Evolutionary conservation across 2,888 invertebrate genomes (phyloP).

Genomic region (Caenorhabditis angaria): DNA sequence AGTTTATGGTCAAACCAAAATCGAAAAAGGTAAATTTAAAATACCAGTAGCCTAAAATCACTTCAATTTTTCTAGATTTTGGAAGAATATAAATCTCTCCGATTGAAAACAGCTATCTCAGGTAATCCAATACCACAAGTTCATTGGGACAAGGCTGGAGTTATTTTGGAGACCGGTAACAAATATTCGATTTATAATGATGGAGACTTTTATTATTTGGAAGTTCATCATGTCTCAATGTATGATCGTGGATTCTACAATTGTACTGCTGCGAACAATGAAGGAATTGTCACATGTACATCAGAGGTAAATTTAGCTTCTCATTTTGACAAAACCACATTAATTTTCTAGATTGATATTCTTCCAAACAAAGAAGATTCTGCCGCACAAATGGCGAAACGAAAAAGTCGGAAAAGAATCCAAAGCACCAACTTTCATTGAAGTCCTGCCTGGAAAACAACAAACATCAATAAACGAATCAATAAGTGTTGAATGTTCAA

Average conservation of each 20-base stretch:
- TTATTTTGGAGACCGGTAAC: slow-evolving; percentile 71
- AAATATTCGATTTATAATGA: slow-evolving; percentile 72
- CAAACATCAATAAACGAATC: slow-evolving; percentile 58
- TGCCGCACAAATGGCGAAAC: slow-evolving; percentile 44
- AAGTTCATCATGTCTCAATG: slow-evolving; percentile 68
- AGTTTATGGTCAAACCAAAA: slow-evolving; percentile 70
- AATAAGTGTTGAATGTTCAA: slow-evolving; percentile 68
- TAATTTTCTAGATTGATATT: slow-evolving; percentile 53
- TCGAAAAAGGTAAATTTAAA: slow-evolving; percentile 65
- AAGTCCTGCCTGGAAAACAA: slow-evolving; percentile 65
- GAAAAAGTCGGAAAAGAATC: slow-evolving; percentile 54
- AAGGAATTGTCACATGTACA: slow-evolving; percentile 69
- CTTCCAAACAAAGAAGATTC: slow-evolving; percentile 45
- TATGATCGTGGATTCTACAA: slow-evolving; percentile 71
- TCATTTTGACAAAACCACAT: neutral
- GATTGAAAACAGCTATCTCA: slow-evolving; percentile 70
- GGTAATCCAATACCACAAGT: slow-evolving; percentile 68
- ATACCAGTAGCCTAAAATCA: too few species aligned
- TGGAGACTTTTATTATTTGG: slow-evolving; percentile 72
- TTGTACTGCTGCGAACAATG: slow-evolving; percentile 69
- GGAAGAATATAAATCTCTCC: slow-evolving; percentile 70
- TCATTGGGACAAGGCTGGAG: slow-evolving; percentile 69
- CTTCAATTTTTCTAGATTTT: too few species aligned
- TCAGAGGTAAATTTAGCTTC: slow-evolving; percentile 56
- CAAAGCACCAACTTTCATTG: slow-evolving; percentile 64